These are phyloP conservation scores for Virgularia gustaviana DNA, from an alignment of 92 coral and sea anemone species.

Conservation along the genomic window DNA sequence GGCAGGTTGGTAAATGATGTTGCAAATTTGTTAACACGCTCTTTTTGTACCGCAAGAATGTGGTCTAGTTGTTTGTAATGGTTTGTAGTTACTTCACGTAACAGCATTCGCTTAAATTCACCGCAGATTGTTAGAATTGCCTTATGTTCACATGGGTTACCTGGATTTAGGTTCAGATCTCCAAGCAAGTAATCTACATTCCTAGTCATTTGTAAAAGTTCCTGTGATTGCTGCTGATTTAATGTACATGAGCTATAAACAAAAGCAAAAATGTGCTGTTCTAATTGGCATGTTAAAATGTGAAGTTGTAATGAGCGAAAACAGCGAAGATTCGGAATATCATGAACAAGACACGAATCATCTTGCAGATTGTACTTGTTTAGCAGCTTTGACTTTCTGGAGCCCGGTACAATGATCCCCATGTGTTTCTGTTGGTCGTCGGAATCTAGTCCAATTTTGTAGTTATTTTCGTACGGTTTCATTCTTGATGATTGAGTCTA, in stretches of 20 bases:
- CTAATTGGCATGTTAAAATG: not conserved
- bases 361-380: not conserved
- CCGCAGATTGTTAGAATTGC: not conserved
- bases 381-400: conserved; percentile 5
- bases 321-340: not conserved
- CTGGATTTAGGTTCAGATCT: conserved; percentile 6
- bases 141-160: not conserved
- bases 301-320: not conserved
- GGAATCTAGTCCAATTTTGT: conserved; percentile 8
- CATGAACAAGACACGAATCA: not conserved
- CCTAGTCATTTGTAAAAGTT: not conserved
- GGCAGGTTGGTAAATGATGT: no score
- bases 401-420: conserved; percentile 13
- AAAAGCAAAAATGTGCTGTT: conserved; percentile 1
- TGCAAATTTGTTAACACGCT: not conserved
- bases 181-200: conserved; percentile 4
- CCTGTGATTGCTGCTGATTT: not conserved
- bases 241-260: conserved; percentile 1
- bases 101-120: not conserved
- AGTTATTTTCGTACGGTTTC: not conserved
- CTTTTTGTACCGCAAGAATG: not conserved
- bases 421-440: not conserved
- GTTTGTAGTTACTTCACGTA: conserved; percentile 4
- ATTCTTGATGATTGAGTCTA: not conserved
- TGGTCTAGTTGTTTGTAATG: conserved; percentile 11